Percentiles rank a stretch among this genome's conserved stretches.
Conservation (phyloP, 2,113 vertebrate genomes). For the Alligator mississippiensis region DNA sequence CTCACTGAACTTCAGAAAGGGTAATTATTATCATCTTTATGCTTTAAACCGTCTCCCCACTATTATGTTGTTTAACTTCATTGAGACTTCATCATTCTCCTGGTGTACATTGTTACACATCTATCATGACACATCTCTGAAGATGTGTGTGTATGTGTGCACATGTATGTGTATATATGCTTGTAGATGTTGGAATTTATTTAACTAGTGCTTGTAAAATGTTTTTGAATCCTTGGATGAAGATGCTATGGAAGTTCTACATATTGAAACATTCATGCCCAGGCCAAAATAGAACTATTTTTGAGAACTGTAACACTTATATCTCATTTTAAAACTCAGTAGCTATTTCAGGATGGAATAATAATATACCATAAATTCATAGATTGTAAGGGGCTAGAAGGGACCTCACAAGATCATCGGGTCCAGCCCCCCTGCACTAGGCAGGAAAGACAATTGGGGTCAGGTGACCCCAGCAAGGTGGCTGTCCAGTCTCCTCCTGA, state of each 20-base stretch:
- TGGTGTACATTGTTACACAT: not conserved
- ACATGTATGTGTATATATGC: no score
- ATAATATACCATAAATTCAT: not conserved
- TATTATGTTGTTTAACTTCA: not conserved
- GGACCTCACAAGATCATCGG: no score
- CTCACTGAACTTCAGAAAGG: not conserved
- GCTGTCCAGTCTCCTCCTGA: no score
- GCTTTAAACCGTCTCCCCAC: no score
- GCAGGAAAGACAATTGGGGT: no score
- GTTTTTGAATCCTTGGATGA: conserved; percentile 13
- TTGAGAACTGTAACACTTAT: not conserved
- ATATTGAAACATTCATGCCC: not conserved
- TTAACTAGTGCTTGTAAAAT: not conserved
- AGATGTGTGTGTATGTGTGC: no score
- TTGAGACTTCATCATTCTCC: not conserved
- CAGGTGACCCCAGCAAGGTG: no score
- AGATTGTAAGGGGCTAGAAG: no score
- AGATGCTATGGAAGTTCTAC: not conserved
- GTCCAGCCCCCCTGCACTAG: no score
- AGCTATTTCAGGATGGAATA: not conserved
- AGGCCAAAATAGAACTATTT: conserved; percentile 13
- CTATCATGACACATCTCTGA: not conserved
- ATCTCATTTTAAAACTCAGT: conserved; percentile 11
- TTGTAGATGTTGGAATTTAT: not conserved
- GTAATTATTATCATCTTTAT: no score